Evolutionary conservation across 2,888 invertebrate species (phyloP).

Genomic region (Allygus modestus): DNA sequence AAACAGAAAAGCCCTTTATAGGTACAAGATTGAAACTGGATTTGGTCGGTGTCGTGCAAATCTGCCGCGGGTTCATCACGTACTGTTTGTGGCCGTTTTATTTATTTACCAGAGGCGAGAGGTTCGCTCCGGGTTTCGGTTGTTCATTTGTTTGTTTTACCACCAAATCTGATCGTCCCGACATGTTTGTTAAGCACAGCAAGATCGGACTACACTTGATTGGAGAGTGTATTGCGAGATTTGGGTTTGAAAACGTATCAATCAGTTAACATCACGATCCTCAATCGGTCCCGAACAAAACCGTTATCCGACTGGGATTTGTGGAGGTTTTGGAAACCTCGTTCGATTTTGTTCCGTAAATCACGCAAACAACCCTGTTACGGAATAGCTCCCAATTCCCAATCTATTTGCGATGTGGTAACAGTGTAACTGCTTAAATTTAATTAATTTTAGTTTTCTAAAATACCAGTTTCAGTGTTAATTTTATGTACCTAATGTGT

Average conservation of each 20-base stretch:
- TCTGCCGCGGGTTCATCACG: neutral
- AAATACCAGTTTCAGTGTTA: too few species aligned
- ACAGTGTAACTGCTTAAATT: too few species aligned
- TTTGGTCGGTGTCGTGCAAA: neutral
- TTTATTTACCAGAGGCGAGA: slow-evolving; percentile 36
- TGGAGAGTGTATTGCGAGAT: slow-evolving; percentile 34
- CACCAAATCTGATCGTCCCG: slow-evolving; percentile 25
- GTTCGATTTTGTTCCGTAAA: neutral
- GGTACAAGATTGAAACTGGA: neutral
- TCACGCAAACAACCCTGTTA: neutral
- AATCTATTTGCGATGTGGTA: neutral
- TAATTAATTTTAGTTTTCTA: too few species aligned
- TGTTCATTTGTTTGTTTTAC: slow-evolving; percentile 37
- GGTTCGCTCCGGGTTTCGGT: neutral
- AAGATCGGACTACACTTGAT: slow-evolving; percentile 7
- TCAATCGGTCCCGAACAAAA: neutral
- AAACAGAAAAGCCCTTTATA: neutral
- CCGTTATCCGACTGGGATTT: neutral
- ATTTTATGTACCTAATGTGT: too few species aligned
- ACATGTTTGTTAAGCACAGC: slow-evolving; percentile 31
- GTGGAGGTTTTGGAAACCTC: neutral
- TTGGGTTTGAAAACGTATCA: slow-evolving; percentile 25
- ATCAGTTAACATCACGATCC: slow-evolving; percentile 32
- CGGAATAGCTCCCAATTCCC: neutral
- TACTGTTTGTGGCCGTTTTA: slow-evolving; percentile 5